Evolutionary conservation across 2,797 vertebrate species (phyloP).

Genomic region (Enteromius afrohamiltoni): DNA sequence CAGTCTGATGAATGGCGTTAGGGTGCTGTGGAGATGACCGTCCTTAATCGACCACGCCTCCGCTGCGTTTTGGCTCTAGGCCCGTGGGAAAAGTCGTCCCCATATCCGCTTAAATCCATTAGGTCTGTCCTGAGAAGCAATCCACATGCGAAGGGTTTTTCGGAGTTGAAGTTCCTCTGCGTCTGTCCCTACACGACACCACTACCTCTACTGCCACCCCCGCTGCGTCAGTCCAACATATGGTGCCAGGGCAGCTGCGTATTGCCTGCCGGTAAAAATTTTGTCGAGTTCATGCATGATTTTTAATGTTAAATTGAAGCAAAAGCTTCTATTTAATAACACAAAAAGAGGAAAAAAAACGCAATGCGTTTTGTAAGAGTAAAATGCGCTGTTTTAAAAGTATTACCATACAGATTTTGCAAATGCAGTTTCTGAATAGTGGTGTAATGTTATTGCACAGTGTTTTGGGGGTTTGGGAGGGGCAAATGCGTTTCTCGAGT

Average conservation of each 20-base stretch:
- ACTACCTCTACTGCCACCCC: constrained; percentile 57
- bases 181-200: constrained; percentile 60
- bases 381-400: background rate
- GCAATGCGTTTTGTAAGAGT: background rate
- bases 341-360: background rate
- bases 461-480: constrained; percentile 58
- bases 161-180: constrained; percentile 70
- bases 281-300: constrained; percentile 78
- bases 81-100: constrained; percentile 66
- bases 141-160: constrained; percentile 67
- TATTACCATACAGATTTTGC: constrained; percentile 24
- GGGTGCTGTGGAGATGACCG: constrained; percentile 73
- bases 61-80: constrained; percentile 73
- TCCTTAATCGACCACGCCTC: constrained; percentile 63
- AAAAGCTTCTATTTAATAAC: constrained; percentile 67
- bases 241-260: constrained; percentile 69
- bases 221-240: constrained; percentile 56
- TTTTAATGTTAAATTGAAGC: constrained; percentile 72
- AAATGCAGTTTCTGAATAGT: constrained; percentile 36
- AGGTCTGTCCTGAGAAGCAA: constrained; percentile 71
- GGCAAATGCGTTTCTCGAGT: constrained; percentile 73
- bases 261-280: constrained; percentile 67
- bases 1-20: constrained; percentile 79
- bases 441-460: background rate
- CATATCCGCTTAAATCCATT: constrained; percentile 69